Evolutionary conservation across 2,797 vertebrate genomes (phyloP), one percentile per base, ranked within the genome.

Genomic region (Ctenochaetus hawaiiensis): DNA sequence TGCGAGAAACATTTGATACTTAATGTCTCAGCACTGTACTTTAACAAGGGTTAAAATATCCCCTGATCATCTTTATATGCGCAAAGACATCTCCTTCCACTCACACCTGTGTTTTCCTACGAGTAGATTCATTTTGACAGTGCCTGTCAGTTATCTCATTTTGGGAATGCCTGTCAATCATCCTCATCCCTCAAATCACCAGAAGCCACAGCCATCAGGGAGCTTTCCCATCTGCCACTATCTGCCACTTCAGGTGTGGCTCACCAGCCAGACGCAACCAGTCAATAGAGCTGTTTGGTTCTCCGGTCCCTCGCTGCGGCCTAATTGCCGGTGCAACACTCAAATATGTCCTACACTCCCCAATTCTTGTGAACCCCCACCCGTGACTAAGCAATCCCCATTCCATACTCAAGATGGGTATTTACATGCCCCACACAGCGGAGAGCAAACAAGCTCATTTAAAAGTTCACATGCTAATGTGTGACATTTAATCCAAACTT

Each of bases 401-500:
- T 89, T 91, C 91, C 86, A 90, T 90, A 91, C 93, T 94, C 93
- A 91, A 90, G 91, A 93, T 90, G 93, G 90, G 90, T 96, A 95
- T 96, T 96, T 95, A 96, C 95, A 96, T 96, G 94, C 87, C 93
- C 88, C 92, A 90, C 93, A 83, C 91, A 84, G 70, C 85, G 67
- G 91, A 95, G 94, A 95, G 95, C 95, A 96, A 96, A 96, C 95
- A 96, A 95, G 95, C 95, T 96, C 94, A 96, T 96, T 96, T 96
- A 96, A 96, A 96, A 96, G 95, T 96, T 96, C 95, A 96, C 94
- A 96, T 96, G 95, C 95, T 96, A 96, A 96, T 96, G 94, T 95
- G 90, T 96, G 95, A 96, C 95, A 96, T 96, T 96, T 96, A 95
- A 96, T 95, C 93, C 95, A 96, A 96, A 96, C 95, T 96, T 96